Evolutionary conservation across 1,140 invertebrate species (phyloP), one percentile per base, ranked within the genome.

Genomic region (Zaprionus nigranus): DNA sequence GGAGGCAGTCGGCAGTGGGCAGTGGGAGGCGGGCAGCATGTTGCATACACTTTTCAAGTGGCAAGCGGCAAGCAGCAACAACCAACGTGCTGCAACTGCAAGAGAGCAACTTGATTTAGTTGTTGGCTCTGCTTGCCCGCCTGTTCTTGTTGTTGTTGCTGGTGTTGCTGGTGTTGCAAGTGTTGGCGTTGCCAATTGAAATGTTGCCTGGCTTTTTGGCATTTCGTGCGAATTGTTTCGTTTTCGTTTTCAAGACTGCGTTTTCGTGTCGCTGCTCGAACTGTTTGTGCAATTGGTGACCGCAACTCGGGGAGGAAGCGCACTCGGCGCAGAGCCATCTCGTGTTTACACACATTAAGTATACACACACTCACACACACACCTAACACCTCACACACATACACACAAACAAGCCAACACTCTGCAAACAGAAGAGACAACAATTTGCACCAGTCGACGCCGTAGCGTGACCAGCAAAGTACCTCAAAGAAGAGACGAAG

Each of bases 1-100:
- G 22, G 24, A 24, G 20, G 34, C 17, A n/a, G 36, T 26, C 24
- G 28, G 63, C 53, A n/a, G 36, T 26, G 36, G 28, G 63, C 53
- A 7, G 43, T 5, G 24, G 40, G 49, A 26, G 15, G n/a, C 17
- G 22, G 13, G 22, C 38, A 13, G 58, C 82, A 66, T 65, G 68
- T 80, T 82, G 78, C 78, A 65, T 59, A 85, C 58, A 51, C 68
- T 87, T 86, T 87, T 87, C 84, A 77, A 75, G 73, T 66, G 57
- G 75, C 72, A 74, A 74, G 64, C 65, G 22, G 68, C 71, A 74
- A 73, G 60, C 64, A 36, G 66, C 82, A 86, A 86, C 83, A 86
- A 49, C 75, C 82, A 82, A 82, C 53, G 71, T 72, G 72, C 59
- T 60, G 66, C 28, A 26, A 59, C 51, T 68, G 65, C 72, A 43